A percentile compares a stretch with the other conserved stretches of the same genome.
Conservation (phyloP, 2,888 invertebrate genomes). For the Idaea biselata region DNA sequence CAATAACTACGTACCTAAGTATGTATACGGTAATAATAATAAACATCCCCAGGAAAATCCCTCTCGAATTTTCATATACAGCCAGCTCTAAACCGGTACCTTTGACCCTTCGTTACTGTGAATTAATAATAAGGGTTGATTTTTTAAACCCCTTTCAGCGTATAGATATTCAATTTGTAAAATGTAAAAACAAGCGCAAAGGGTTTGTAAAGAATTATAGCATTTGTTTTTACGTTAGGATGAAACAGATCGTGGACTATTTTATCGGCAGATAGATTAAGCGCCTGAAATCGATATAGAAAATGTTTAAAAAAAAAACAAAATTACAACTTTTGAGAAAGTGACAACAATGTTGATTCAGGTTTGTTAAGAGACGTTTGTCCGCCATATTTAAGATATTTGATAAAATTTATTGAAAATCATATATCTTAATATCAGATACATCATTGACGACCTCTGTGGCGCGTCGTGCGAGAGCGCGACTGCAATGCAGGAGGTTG, state of each 20-base stretch:
- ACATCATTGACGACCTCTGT: too few species aligned
- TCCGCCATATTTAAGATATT: too few species aligned
- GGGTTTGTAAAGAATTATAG: conserved; percentile 26
- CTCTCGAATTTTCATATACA: not conserved
- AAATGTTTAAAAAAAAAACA: not conserved
- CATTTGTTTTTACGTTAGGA: conserved; percentile 18
- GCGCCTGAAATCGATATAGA: not conserved
- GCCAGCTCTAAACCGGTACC: conserved; percentile 20
- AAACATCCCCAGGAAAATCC: not conserved
- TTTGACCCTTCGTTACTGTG: conserved; percentile 46
- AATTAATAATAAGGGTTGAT: conserved; percentile 49
- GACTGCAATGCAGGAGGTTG: too few species aligned
- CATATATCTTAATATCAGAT: too few species aligned
- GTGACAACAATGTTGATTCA: not conserved
- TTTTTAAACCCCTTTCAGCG: conserved; percentile 15
- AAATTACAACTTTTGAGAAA: not conserved
- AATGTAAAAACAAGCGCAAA: conserved; percentile 27
- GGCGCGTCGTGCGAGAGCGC: too few species aligned
- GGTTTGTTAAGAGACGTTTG: too few species aligned
- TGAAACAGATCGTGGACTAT: not conserved
- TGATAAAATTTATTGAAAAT: too few species aligned
- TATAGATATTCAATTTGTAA: conserved; percentile 34
- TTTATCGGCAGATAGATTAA: not conserved
- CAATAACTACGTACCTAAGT: not conserved
- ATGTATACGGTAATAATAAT: not conserved